Evolutionary conservation across 2,797 vertebrate genomes (phyloP).

Genomic region (Tapirus indicus): DNA sequence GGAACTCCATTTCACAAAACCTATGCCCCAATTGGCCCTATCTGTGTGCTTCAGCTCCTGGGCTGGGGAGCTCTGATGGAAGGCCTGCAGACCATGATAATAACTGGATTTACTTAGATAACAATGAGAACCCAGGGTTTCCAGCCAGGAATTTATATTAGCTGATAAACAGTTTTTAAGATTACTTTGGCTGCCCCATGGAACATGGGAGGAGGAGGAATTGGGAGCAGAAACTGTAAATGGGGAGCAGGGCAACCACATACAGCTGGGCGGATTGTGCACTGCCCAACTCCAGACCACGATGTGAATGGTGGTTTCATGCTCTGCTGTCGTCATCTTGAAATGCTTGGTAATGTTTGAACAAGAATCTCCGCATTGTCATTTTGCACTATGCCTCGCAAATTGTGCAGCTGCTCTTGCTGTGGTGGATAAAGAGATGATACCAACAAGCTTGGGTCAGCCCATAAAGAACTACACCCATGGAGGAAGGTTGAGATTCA

Average conservation of each 20-base stretch:
- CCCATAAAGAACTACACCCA: background rate
- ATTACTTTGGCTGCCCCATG: background rate
- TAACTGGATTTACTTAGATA: background rate
- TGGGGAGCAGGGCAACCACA: background rate
- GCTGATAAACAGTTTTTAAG: background rate
- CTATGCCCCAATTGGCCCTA: background rate
- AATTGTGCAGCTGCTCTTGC: background rate
- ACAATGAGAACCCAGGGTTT: background rate
- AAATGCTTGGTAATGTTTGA: background rate
- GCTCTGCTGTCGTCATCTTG: background rate
- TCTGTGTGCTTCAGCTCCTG: background rate
- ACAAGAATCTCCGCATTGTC: background rate
- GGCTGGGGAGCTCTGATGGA: background rate
- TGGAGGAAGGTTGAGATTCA: too few species aligned
- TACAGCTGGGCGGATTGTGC: background rate
- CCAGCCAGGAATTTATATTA: background rate
- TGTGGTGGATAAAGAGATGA: background rate
- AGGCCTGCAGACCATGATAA: background rate
- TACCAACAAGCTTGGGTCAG: background rate
- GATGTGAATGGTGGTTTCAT: background rate
- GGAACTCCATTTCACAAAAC: background rate
- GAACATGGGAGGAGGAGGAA: background rate
- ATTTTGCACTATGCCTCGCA: background rate
- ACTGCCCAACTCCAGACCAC: rapidly evolving
- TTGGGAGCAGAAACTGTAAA: background rate